Percentiles rank a stretch among this genome's conserved stretches.
phyloP scores from a whole-genome alignment of 2,113 vertebrate genomes.

The Osmerus mordax region DNA sequence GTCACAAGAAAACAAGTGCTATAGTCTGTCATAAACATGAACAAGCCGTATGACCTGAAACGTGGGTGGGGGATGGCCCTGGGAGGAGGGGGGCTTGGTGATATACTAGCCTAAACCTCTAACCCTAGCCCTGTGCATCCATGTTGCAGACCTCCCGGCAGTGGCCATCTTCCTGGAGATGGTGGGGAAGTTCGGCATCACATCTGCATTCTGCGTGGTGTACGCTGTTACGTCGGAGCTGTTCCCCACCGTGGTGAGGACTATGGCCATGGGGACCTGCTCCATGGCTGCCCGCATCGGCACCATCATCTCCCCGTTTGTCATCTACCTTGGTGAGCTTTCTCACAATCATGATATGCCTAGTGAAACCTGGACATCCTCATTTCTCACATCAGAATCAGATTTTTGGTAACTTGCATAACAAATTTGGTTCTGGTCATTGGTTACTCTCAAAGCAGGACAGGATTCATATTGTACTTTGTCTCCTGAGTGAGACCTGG shows the following conservation, averaged over 20 bases:
- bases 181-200: slow-evolving; percentile 86
- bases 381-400: too few species aligned
- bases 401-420: too few species aligned
- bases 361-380: too few species aligned
- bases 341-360: not conserved
- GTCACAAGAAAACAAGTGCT: too few species aligned
- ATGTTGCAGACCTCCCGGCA: slow-evolving; percentile 60
- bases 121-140: not conserved
- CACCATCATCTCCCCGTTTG: slow-evolving; percentile 83
- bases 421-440: too few species aligned
- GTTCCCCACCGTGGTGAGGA: slow-evolving; percentile 84
- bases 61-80: too few species aligned
- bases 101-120: not conserved
- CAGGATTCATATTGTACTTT: too few species aligned
- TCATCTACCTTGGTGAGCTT: slow-evolving; percentile 83
- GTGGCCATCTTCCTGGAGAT: slow-evolving; percentile 79
- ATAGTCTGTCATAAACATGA: too few species aligned
- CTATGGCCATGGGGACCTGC: slow-evolving; percentile 82
- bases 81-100: too few species aligned
- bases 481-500: too few species aligned
- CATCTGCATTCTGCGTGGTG: slow-evolving; percentile 81
- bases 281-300: slow-evolving; percentile 83
- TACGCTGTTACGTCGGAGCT: slow-evolving; percentile 83
- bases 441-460: too few species aligned
- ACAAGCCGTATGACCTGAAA: too few species aligned